Evolutionary conservation across 2,888 invertebrate species (phyloP).

Genomic region (Rotaria magnacalcarata): DNA sequence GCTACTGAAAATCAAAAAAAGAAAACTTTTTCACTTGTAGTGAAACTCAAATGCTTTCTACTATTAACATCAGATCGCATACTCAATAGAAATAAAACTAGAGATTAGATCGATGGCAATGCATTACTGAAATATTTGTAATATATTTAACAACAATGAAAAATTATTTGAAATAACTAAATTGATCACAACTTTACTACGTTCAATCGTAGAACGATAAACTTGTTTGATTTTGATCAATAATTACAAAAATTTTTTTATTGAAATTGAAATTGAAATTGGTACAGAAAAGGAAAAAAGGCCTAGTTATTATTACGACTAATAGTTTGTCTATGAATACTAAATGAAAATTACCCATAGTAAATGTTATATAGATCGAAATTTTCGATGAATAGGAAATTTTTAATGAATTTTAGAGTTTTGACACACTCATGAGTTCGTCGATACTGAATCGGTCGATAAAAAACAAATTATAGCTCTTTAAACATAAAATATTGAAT

Average conservation of each 20-base stretch:
- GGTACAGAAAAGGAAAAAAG: too few relatives aligned
- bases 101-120: background rate
- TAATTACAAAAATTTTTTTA: too few relatives aligned
- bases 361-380: too few relatives aligned
- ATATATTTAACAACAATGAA: background rate
- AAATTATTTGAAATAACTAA: background rate
- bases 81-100: background rate
- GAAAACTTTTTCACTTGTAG: too few relatives aligned
- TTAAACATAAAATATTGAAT: background rate
- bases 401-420: background rate
- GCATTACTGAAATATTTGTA: background rate
- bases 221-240: too few relatives aligned
- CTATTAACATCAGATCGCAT: too few relatives aligned
- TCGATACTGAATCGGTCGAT: background rate
- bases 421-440: background rate
- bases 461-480: background rate
- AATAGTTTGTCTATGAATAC: background rate
- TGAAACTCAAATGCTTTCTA: too few relatives aligned
- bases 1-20: too few relatives aligned
- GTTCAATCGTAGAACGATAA: too few relatives aligned
- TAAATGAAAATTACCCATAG: background rate
- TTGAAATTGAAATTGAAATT: too few relatives aligned
- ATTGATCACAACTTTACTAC: too few relatives aligned
- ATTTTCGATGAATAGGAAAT: background rate
- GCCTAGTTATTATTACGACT: background rate